Evolutionary conservation across 2,797 vertebrate genomes (phyloP).

Genomic region (Molossus alvarezi): DNA sequence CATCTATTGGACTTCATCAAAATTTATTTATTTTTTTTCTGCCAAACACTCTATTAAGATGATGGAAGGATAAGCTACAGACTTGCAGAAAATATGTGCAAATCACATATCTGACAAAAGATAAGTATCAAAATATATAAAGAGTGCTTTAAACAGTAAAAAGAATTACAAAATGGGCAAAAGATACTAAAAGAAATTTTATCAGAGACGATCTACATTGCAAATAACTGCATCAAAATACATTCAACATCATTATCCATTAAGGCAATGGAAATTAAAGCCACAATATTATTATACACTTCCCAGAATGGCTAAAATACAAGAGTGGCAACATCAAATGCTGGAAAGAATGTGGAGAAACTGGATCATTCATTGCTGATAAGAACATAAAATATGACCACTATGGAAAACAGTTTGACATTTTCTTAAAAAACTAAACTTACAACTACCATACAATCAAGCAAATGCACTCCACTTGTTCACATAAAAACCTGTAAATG

Average conservation of each 20-base stretch:
- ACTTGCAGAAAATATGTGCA: too few relatives aligned
- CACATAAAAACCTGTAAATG: background rate
- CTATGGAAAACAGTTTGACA: background rate
- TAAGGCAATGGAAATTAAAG: background rate
- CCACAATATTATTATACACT: background rate
- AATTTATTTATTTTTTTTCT: background rate
- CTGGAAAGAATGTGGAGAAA: background rate
- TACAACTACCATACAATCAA: background rate
- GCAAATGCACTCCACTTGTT: background rate
- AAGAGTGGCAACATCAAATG: background rate
- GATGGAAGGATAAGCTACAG: background rate
- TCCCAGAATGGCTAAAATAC: background rate
- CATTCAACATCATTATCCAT: background rate
- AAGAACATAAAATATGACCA: background rate
- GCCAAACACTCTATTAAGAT: background rate
- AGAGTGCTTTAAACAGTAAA: background rate
- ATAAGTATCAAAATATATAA: background rate
- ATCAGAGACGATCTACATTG: background rate
- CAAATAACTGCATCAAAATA: background rate
- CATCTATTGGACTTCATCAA: background rate
- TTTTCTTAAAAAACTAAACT: background rate
- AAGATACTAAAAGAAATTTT: constrained; percentile 10
- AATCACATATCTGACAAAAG: too few relatives aligned
- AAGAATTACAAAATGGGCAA: background rate
- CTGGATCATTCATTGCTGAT: background rate